Conservation (phyloP, 2,888 invertebrate species). For the Drosophila kanekoi region DNA sequence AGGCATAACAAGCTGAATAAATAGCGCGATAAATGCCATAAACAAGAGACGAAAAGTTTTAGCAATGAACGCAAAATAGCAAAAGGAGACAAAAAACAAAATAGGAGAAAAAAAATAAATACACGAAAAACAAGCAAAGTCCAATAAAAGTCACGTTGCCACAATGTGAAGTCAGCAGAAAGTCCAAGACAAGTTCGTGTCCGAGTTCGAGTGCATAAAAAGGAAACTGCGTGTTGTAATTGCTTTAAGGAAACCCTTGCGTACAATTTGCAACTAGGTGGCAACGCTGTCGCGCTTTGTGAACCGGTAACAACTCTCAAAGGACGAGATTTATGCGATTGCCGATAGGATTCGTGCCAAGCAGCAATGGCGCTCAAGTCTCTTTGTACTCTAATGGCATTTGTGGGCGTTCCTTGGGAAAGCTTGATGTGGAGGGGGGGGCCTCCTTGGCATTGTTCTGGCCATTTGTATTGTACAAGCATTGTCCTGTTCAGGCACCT, state of each 20-base stretch:
- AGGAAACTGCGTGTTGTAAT: constrained; percentile 69
- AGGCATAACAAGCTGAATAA: constrained; percentile 75
- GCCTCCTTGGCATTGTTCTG: constrained; percentile 33
- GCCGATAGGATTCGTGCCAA: constrained; percentile 65
- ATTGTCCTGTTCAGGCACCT: constrained; percentile 53
- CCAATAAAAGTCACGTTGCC: constrained; percentile 79
- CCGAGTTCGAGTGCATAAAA: constrained; percentile 58
- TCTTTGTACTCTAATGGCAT: constrained; percentile 53
- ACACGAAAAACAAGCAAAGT: constrained; percentile 48
- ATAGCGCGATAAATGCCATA: constrained; percentile 81
- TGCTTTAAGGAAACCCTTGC: constrained; percentile 76
- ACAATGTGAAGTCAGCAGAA: constrained; percentile 74
- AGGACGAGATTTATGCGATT: constrained; percentile 82
- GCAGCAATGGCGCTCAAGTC: constrained; percentile 35
- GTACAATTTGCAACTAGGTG: constrained; percentile 77
- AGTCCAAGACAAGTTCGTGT: constrained; percentile 46
- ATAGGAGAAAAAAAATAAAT: constrained; percentile 12
- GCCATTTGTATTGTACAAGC: constrained; percentile 17
- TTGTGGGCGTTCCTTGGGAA: constrained; percentile 39
- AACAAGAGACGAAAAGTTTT: constrained; percentile 78
- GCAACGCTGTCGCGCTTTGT: constrained; percentile 62
- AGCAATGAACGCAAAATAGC: constrained; percentile 56
- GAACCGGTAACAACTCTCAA: constrained; percentile 77
- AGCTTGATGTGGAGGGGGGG: background rate
- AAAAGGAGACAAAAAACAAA: constrained; percentile 33